phyloP scores from a whole-genome alignment of 1,140 invertebrate species.

The Bradysia coprophila region DNA sequence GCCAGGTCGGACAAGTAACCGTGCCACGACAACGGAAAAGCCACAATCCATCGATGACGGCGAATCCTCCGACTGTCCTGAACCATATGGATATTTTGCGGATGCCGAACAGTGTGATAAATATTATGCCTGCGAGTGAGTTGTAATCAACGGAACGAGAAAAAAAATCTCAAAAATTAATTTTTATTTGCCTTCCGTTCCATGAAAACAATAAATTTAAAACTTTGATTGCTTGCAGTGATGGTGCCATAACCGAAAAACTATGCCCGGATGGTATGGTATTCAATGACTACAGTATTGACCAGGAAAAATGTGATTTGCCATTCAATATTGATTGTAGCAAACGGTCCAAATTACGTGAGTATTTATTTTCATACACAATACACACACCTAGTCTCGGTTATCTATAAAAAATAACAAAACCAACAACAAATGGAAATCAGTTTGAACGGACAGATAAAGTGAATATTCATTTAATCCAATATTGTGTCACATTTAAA shows the following conservation, averaged over 20 bases:
- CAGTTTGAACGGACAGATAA: no score
- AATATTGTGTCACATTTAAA: no score
- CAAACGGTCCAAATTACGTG: constrained; percentile 56
- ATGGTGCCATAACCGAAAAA: constrained; percentile 50
- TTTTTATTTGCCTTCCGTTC: background rate
- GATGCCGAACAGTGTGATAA: constrained; percentile 79
- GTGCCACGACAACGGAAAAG: background rate
- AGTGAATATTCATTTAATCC: no score
- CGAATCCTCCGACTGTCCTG: constrained; percentile 49
- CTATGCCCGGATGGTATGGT: constrained; percentile 81
- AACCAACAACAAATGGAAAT: no score
- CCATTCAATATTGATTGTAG: constrained; percentile 72
- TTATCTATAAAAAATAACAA: no score
- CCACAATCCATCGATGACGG: constrained; percentile 3
- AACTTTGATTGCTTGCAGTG: constrained; percentile 24
- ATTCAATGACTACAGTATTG: constrained; percentile 67
- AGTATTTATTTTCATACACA: constrained; percentile 31
- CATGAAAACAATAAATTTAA: background rate
- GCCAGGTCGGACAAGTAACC: background rate
- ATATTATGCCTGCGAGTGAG: constrained; percentile 62
- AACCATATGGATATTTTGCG: constrained; percentile 67
- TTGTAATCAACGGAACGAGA: no score
- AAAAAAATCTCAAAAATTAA: background rate
- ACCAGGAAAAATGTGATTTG: constrained; percentile 72
- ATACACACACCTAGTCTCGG: background rate